Percentiles rank a stretch among this genome's conserved stretches.
Conservation (phyloP, 2,113 vertebrate species). For the Cygnus buccinator region DNA sequence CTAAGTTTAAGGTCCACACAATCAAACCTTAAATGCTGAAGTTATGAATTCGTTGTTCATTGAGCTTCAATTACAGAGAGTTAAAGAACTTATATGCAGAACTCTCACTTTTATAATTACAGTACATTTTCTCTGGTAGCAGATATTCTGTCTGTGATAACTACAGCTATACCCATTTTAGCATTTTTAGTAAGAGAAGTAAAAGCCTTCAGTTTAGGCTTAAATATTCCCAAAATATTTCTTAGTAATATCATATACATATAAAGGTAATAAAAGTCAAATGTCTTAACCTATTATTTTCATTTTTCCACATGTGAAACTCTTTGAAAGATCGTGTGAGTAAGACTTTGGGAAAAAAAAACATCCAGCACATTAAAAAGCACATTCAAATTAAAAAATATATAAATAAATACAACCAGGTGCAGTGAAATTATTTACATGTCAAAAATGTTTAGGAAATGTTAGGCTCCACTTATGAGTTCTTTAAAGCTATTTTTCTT, state of each 20-base stretch:
- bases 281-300: not conserved
- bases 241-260: not conserved
- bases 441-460: not conserved
- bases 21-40: not conserved
- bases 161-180: not conserved
- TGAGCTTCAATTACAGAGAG: not conserved
- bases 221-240: not conserved
- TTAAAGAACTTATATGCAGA: not conserved
- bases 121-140: not conserved
- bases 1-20: not conserved
- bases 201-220: not conserved
- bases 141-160: not conserved
- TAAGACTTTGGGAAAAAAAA: not conserved
- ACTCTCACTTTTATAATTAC: not conserved
- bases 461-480: rapidly evolving
- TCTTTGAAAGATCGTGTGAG: not conserved
- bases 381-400: not conserved
- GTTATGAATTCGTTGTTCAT: not conserved
- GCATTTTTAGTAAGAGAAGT: not conserved
- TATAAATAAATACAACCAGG: not conserved
- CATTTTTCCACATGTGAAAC: not conserved
- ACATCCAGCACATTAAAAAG: not conserved
- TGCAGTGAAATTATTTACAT: not conserved
- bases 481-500: not conserved
- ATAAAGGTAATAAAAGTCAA: not conserved